Evolutionary conservation across 2,797 vertebrate species (phyloP), one percentile per base, ranked within the genome.

Genomic region (Coranthus polyacanthus): DNA sequence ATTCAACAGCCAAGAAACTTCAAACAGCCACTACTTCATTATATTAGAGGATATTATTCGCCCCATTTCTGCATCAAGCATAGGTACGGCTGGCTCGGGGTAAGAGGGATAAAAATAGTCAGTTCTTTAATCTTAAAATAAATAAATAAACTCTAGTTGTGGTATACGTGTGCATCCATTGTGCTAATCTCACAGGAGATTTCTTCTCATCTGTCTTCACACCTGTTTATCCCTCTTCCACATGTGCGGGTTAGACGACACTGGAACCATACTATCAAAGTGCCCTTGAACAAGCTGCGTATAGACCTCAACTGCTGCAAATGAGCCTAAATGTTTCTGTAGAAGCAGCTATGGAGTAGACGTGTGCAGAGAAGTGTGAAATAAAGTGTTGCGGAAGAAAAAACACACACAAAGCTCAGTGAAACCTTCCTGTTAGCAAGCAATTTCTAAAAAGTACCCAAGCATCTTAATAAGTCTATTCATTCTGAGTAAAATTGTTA

Each of bases 81-180:
- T 43, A 90, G 83, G 83, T 83, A 75, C 51, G 76, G 66, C 18
- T 76, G 51, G 72, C 85, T 83, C 74, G 66, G 67, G 79, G 80
- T 82, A 78, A 61, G 39, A 58, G 10, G 69, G 75, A 82, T 81
- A 85, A 78, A 91, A 90, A 90, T 82, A 90, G 75, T 24, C 0
- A 2, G 67, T 65, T 83, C 68, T 89, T 85, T 87, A 83, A 89
- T 91, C 87, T 88, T 49, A n/a, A n/a, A n/a, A n/a, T n/a, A n/a
- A n/a, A n/a, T 17, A 69, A 39, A 79, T 77, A 82, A 76, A 73
- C 75, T 78, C 71, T 57, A 68, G 58, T 72, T 82, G 54, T 59
- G 56, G 62, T 62, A 32, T 67, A 12, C n/a, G 60, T 52, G 60
- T 74, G 66, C 58, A 79, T 71, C 62, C 83, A 59, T 75, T 42